Base-by-base conservation (phyloP, 2,888 invertebrate genomes). In the Ophioninae sp. region DNA sequence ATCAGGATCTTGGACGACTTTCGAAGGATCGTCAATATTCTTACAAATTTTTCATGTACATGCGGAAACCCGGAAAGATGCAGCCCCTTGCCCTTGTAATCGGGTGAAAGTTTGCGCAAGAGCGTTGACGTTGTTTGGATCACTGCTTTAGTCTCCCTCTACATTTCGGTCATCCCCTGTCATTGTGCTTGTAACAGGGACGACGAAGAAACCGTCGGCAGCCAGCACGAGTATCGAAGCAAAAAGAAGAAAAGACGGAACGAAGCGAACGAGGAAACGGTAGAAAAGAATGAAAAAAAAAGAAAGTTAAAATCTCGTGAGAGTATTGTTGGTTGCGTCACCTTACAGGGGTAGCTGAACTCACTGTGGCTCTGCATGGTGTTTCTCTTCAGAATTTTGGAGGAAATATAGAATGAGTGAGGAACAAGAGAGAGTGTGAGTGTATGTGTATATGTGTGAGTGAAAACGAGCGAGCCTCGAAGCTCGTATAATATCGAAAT, bases 401-500 rank as follows among this genome's bases (percentile, higher is more conserved):
- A 74, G 65, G 63, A 67, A 81, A 68, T 17, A 67, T 44, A 23
- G 71, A 72, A 67, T 58, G 44, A 64, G 71, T 75, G 78, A 74
- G 81, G 13, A 64, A 67, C 39, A 64, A 76, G 41, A 67, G 67
- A 76, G 67, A 23, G 20, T 13, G 51, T 13, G 13, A 13, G 44
- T 44, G 44, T 44, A 13, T 44, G 44, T 44, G 44, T 9, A 13
- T 44, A 13, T 44, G 44, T 44, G 44, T 44, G 51, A 76, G 51
- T 59, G 74, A 74, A 69, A 78, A 69, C 39, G 74, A 81, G 81
- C 44, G 39, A 74, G 75, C 23, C 76, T 73, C 86, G 85, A 87
- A 87, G 88, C 90, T 89, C 88, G 90, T 90, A 92, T 91, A 92
- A 92, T 92, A 91, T 92, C 91, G 86, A 92, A 92, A 92, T 92